Conservation (phyloP, 2,113 vertebrate genomes). For the Tinamus guttatus region DNA sequence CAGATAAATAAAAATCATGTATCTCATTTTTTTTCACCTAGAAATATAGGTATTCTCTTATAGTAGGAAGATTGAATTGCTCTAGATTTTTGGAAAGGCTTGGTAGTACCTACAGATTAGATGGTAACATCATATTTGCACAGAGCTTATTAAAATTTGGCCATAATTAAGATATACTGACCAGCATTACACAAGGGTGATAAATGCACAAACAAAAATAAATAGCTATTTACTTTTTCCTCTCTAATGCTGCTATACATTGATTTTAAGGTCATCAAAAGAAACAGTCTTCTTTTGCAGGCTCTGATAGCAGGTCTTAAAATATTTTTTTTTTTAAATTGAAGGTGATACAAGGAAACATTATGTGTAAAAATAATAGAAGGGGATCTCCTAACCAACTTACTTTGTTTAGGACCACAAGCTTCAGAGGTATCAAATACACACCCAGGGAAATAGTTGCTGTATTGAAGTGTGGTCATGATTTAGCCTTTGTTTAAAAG, state of each 20-base stretch:
- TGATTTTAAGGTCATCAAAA: not conserved
- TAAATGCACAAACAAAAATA: not conserved
- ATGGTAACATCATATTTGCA: not conserved
- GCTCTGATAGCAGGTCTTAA: not conserved
- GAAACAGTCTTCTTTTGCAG: not conserved
- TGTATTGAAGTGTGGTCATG: not conserved
- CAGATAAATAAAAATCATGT: not conserved
- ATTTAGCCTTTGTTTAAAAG: not conserved
- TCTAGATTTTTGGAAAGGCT: not conserved
- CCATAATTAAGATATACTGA: not conserved
- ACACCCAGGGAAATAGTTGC: not conserved
- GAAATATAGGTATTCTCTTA: not conserved
- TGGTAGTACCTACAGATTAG: not conserved
- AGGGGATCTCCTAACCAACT: not conserved
- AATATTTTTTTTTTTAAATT: not conserved
- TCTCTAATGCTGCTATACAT: not conserved
- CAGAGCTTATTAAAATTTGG: not conserved
- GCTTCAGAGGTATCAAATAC: rapidly evolving
- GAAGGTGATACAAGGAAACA: not conserved
- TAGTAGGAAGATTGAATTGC: not conserved
- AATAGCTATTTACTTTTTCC: not conserved
- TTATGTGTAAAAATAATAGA: not conserved
- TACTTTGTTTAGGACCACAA: not conserved
- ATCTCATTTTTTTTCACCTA: not conserved
- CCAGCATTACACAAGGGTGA: not conserved